Percentiles rank a stretch among this genome's conserved stretches.
Conservation (phyloP, 1,140 invertebrate genomes). For the Aphaenogaster floridana region DNA sequence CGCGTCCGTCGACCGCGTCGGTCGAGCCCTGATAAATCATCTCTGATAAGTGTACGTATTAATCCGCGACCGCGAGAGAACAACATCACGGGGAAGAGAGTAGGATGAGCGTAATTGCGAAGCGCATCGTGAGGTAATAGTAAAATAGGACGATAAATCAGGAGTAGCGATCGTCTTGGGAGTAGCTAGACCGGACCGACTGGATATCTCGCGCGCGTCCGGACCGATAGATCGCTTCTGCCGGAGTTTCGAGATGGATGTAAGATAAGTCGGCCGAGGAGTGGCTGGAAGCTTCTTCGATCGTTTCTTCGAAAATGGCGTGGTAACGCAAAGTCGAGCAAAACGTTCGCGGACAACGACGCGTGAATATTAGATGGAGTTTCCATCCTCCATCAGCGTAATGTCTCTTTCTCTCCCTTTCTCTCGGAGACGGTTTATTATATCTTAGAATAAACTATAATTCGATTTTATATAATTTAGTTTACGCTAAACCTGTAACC, state of each 20-base stretch:
- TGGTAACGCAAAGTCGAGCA: slow-evolving; percentile 42
- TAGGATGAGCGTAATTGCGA: slow-evolving; percentile 46
- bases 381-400: neutral
- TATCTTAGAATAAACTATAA: neutral
- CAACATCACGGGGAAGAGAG: slow-evolving; percentile 14
- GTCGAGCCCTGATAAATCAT: slow-evolving; percentile 66
- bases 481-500: neutral
- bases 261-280: slow-evolving; percentile 53
- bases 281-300: slow-evolving; percentile 44
- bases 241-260: slow-evolving; percentile 61
- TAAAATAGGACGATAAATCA: slow-evolving; percentile 71
- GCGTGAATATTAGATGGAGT: slow-evolving; percentile 26
- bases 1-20: slow-evolving; percentile 52
- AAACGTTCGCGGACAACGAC: slow-evolving; percentile 23
- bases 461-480: neutral
- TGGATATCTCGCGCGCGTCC: slow-evolving; percentile 51
- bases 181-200: slow-evolving; percentile 44
- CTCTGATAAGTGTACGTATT: slow-evolving; percentile 62
- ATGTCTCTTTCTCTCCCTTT: neutral
- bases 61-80: slow-evolving; percentile 37
- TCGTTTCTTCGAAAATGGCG: slow-evolving; percentile 30
- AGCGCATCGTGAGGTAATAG: slow-evolving; percentile 51
- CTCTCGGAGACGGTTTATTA: neutral
- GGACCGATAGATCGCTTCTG: slow-evolving; percentile 55
- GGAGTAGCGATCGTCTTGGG: slow-evolving; percentile 53